Conservation (phyloP, 2,113 vertebrate genomes). For the Sylvia atricapilla region DNA sequence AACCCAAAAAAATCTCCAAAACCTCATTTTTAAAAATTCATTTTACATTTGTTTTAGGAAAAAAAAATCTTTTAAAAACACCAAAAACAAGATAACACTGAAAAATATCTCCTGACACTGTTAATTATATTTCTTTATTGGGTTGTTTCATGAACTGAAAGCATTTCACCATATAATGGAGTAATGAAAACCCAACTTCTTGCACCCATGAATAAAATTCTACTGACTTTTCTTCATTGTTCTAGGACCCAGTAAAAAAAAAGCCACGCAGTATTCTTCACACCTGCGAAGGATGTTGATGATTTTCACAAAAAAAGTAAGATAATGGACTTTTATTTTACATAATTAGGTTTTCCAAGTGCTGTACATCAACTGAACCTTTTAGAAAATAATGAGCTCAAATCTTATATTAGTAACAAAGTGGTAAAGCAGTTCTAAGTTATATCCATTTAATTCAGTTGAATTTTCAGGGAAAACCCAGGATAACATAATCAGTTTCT, state of each 20-base stretch:
- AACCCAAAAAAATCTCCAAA: too few species aligned
- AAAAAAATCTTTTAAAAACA: background rate
- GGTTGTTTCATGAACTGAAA: background rate
- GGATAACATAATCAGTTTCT: background rate
- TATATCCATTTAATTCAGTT: background rate
- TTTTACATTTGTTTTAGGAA: background rate
- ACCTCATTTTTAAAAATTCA: background rate
- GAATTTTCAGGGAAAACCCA: background rate
- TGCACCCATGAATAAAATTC: background rate
- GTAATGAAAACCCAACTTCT: background rate
- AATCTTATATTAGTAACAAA: background rate
- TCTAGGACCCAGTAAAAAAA: background rate
- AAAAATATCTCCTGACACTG: background rate
- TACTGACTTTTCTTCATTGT: background rate
- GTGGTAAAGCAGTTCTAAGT: background rate
- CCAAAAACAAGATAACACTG: background rate
- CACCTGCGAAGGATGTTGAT: background rate
- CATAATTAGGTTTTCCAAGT: background rate
- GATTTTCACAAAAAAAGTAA: background rate
- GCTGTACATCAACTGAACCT: fast-evolving
- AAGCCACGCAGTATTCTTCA: background rate
- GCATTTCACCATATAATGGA: background rate
- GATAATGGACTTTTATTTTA: background rate
- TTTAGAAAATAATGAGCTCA: background rate
- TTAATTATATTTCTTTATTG: background rate